These are phyloP conservation scores for Campoplex nolae DNA, from an alignment of 2,888 invertebrate genomes.

Conservation along the genomic window DNA sequence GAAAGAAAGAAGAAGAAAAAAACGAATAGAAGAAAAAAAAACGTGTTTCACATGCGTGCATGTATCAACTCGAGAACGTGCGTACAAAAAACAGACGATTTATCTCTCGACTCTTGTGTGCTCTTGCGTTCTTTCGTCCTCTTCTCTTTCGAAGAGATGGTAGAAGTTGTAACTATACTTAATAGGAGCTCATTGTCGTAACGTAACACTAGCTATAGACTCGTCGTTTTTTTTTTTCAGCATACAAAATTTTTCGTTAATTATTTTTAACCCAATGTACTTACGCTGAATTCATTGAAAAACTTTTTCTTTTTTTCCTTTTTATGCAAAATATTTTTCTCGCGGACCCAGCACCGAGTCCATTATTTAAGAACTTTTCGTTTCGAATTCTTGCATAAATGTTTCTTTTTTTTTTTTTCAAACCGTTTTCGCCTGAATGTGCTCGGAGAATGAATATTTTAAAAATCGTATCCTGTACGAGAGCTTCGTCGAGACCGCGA, in stretches of 20 bases:
- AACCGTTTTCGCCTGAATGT: background rate
- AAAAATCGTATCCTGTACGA: constrained; percentile 3
- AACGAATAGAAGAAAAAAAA: constrained; percentile 16
- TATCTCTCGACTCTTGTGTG: constrained; percentile 10
- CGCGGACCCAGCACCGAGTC: too few species aligned
- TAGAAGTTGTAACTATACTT: constrained; percentile 52
- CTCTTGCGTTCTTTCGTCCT: constrained; percentile 14
- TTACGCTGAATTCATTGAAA: too few species aligned
- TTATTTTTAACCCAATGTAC: background rate
- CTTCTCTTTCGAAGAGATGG: constrained; percentile 32
- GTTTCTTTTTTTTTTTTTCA: background rate
- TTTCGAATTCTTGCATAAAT: background rate
- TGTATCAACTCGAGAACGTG: constrained; percentile 10
- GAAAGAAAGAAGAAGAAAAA: constrained; percentile 13
- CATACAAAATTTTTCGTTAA: constrained; percentile 37
- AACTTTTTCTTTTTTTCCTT: too few species aligned
- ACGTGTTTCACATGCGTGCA: constrained; percentile 9
- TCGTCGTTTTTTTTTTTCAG: background rate
- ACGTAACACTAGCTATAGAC: constrained; percentile 14
- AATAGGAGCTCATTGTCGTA: constrained; percentile 47
- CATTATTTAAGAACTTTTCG: background rate
- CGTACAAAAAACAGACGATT: constrained; percentile 23
- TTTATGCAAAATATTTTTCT: too few species aligned
- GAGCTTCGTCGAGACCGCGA: background rate
- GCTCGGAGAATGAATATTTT: background rate